Evolutionary conservation across 2,797 vertebrate species (phyloP).

Genomic region (Galagoides demidoff): DNA sequence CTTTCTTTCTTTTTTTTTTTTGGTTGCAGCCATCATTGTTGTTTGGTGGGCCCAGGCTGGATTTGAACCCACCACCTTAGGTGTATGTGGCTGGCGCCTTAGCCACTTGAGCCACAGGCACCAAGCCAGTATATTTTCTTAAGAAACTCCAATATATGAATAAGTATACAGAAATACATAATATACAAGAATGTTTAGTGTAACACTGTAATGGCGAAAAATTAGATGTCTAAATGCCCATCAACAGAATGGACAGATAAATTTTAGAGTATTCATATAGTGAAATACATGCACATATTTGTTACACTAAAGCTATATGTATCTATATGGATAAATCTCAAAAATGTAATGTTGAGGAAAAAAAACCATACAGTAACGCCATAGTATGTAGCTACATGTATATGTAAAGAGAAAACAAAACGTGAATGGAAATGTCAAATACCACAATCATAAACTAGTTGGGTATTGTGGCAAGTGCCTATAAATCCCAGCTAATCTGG

Average conservation of each 20-base stretch:
- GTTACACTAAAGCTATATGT: neutral
- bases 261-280: neutral
- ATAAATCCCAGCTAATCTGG: no score
- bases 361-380: neutral
- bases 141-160: neutral
- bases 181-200: neutral
- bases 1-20: neutral
- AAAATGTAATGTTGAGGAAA: neutral
- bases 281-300: neutral
- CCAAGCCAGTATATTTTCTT: neutral
- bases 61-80: no score
- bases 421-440: neutral
- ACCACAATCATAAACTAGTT: neutral
- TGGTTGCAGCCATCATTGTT: no score
- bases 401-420: slow-evolving; percentile 9
- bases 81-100: no score
- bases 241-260: neutral
- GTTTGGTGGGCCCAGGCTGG: no score
- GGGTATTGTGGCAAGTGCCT: no score
- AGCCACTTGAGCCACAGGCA: no score
- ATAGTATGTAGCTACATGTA: neutral
- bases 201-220: slow-evolving; percentile 18
- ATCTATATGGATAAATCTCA: neutral
- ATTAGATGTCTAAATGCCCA: neutral
- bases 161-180: neutral